A percentile compares a stretch with the other conserved stretches of the same genome.
Evolutionary conservation across 1,140 invertebrate genomes (phyloP).

Genomic region (Drosophila arizonae): DNA sequence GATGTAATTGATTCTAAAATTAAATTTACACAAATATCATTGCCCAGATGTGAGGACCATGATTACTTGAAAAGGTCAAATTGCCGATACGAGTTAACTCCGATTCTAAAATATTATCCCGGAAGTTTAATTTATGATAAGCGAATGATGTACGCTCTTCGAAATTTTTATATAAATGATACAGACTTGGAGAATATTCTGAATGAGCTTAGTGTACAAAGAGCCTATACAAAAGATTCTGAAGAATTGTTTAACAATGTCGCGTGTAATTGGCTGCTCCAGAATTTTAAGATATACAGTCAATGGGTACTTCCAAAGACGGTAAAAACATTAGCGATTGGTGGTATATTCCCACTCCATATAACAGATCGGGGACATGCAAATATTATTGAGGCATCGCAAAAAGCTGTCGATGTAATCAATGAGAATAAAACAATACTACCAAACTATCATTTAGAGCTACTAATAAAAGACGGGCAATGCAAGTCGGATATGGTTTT

Average conservation of each 20-base stretch:
- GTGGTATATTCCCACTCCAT: conserved; percentile 90
- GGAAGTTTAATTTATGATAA: conserved; percentile 84
- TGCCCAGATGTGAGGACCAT: conserved; percentile 84
- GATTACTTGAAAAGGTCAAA: conserved; percentile 63
- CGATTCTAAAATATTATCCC: conserved; percentile 87
- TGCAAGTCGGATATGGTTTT: conserved; percentile 91
- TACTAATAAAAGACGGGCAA: conserved; percentile 87
- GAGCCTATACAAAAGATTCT: background rate
- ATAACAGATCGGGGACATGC: conserved; percentile 85
- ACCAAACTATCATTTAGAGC: conserved; percentile 86
- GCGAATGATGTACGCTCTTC: conserved; percentile 83
- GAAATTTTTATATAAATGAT: conserved; percentile 47
- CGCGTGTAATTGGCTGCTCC: conserved; percentile 88
- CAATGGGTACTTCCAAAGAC: conserved; percentile 85
- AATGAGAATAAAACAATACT: conserved; percentile 87
- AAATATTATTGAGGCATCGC: conserved; percentile 86
- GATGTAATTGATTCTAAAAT: conserved; percentile 84
- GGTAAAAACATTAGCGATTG: conserved; percentile 86
- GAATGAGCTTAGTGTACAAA: conserved; percentile 10
- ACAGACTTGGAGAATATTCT: conserved; percentile 20
- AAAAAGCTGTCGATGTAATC: conserved; percentile 87
- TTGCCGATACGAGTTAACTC: conserved; percentile 87
- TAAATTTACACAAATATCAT: conserved; percentile 83
- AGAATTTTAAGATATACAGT: conserved; percentile 84
- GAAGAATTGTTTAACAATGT: conserved; percentile 81